A percentile compares a stretch with the other conserved stretches of the same genome.
These are phyloP conservation scores for Actinopyga echinites DNA, from an alignment of 53 echinoderm and acorn worm genomes.

Conservation along the genomic window DNA sequence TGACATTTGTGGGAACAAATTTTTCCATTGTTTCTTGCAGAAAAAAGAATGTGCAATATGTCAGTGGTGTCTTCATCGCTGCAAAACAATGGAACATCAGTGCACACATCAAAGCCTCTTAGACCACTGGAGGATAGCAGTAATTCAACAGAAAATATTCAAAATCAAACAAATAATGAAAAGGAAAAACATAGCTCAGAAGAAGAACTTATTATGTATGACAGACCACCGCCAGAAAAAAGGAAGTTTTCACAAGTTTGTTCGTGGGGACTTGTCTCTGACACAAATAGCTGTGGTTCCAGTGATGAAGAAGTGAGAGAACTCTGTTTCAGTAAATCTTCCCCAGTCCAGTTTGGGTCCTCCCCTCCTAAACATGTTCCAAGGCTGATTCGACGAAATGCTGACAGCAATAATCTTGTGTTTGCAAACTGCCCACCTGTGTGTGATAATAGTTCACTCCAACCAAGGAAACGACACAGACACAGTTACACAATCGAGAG, in stretches of 20 bases:
- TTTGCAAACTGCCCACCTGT: conserved; percentile 74
- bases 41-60: conserved; percentile 73
- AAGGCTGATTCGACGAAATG: conserved; percentile 60
- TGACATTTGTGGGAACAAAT: background rate
- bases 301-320: conserved; percentile 88
- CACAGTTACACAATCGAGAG: conserved; percentile 48
- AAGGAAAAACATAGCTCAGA: conserved; percentile 90
- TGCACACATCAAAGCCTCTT: conserved; percentile 36
- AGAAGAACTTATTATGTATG: conserved; percentile 81
- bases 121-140: conserved; percentile 81
- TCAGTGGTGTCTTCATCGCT: conserved; percentile 40
- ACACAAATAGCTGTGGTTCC: conserved; percentile 55
- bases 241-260: conserved; percentile 88
- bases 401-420: conserved; percentile 65
- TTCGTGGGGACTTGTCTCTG: conserved; percentile 49
- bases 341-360: conserved; percentile 80
- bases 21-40: conserved; percentile 14
- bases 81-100: conserved; percentile 35
- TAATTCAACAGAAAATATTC: conserved; percentile 83
- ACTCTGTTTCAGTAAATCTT: conserved; percentile 53
- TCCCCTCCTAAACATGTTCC: conserved; percentile 87
- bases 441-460: conserved; percentile 65
- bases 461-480: conserved; percentile 82
- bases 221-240: conserved; percentile 84
- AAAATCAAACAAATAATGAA: conserved; percentile 52